Base-by-base conservation (phyloP, 2,797 vertebrate genomes). In the Arnoldichthys spilopterus region DNA sequence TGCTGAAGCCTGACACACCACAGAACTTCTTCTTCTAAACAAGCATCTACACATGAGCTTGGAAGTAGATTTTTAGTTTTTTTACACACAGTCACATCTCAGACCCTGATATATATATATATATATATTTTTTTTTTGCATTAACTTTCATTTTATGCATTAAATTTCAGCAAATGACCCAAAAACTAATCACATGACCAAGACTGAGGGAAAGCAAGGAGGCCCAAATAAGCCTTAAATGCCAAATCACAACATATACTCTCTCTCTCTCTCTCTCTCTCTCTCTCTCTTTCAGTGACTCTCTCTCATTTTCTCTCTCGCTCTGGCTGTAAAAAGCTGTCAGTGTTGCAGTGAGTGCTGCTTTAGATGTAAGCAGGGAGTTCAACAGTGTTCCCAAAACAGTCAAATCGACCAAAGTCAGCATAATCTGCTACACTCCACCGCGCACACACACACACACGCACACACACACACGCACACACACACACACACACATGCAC, bases 401-500 rank as follows among this genome's bases (percentile, higher is more conserved):
- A 40, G 20, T n/a, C 0, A 12, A 24, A n/a, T 66, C 28, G 22
- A 64, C 32, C 24, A 61, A 61, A 40, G 61, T 80, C 82, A 72
- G 54, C 76, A 73, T 61, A 68, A 58, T 75, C 34, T 72, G 43
- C 16, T 26, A 16, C n/a, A 2, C 40, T 18, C 54, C 54, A 58
- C 54, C 12, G 15, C 24, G 22, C 51, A 22, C 20, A 5, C 56
- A 16, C 56, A 59, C 26, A 56, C 26, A 30, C 56, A 59, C 56
- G 30, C 56, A 56, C 24, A 56, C 24, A 56, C 54, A 56, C 22
- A 26, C 26, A 67, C 24, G 15, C 22, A 26, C 53, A 24, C n/a
- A 56, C 22, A 13, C 54, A 56, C 22, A 26, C 54, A 26, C 13
- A 34, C 47, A 71, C 45, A 20, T 6, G 24, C 53, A 43, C 45